Conservation (phyloP, 1,140 invertebrate species). For the Cryptotermes secundus region DNA sequence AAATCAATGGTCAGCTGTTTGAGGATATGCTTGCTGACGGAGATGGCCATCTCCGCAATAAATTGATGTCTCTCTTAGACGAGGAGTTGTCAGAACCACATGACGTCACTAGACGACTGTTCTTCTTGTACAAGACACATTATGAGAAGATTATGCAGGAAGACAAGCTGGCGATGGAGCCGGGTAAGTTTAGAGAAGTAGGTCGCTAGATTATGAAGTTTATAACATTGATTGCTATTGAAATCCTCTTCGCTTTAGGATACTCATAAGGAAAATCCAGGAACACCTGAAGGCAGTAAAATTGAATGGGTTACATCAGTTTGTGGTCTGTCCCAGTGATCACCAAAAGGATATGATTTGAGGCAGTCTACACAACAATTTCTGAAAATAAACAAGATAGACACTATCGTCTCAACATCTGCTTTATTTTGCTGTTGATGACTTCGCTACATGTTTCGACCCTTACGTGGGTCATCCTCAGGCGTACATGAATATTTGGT, state of each 20-base stretch:
- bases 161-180: slow-evolving; percentile 57
- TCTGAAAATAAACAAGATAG: too few species aligned
- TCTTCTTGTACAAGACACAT: slow-evolving; percentile 58
- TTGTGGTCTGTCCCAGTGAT: neutral
- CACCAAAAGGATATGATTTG: too few species aligned
- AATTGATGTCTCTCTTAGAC: slow-evolving; percentile 46
- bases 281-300: neutral
- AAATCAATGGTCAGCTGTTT: slow-evolving; percentile 46
- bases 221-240: neutral
- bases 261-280: neutral
- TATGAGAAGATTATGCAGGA: slow-evolving; percentile 54
- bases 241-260: neutral
- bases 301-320: neutral
- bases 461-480: too few species aligned
- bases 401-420: too few species aligned
- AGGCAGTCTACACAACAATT: too few species aligned
- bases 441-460: too few species aligned
- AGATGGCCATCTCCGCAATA: slow-evolving; percentile 47
- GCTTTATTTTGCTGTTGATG: too few species aligned
- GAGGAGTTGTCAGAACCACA: slow-evolving; percentile 43
- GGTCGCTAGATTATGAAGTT: neutral
- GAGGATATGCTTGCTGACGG: slow-evolving; percentile 48
- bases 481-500: too few species aligned
- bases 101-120: slow-evolving; percentile 43
- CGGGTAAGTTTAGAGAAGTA: slow-evolving; percentile 47